Evolutionary conservation across 2,113 vertebrate genomes (phyloP).

Genomic region (Channa argus): DNA sequence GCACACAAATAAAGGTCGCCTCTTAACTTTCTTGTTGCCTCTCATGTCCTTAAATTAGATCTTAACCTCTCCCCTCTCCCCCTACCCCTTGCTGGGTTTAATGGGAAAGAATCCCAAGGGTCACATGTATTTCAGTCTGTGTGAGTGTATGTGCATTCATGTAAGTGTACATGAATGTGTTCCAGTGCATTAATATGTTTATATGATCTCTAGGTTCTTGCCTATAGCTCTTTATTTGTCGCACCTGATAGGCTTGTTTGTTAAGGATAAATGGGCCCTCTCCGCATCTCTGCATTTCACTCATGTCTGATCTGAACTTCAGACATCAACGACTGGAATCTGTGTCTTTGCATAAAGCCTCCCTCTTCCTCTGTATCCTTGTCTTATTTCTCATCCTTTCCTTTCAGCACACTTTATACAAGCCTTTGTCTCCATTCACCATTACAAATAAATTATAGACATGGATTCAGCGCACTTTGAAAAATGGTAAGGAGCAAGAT

Average conservation of each 20-base stretch:
- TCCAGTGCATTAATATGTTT: constrained; percentile 28
- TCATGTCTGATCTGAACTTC: constrained; percentile 2
- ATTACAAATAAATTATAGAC: too few species aligned
- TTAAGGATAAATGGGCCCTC: neutral
- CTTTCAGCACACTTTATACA: neutral
- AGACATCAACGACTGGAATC: neutral
- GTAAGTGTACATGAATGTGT: constrained; percentile 21
- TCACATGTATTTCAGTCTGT: constrained; percentile 44
- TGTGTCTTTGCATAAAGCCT: neutral
- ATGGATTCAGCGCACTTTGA: neutral
- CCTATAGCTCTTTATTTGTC: neutral
- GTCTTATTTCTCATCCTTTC: neutral
- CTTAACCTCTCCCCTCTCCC: constrained; percentile 22
- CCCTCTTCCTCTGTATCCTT: neutral
- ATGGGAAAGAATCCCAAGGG: constrained; percentile 55
- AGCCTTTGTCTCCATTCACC: too few species aligned
- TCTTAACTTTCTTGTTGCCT: constrained; percentile 67
- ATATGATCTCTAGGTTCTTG: constrained; percentile 28
- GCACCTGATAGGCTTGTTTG: constrained; percentile 21
- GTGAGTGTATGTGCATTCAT: constrained; percentile 3
- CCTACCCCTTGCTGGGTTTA: constrained; percentile 60
- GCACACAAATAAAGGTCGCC: constrained; percentile 62
- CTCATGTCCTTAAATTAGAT: constrained; percentile 71
- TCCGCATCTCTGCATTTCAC: constrained; percentile 7
- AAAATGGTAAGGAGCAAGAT: neutral